phyloP scores from a whole-genome alignment of 2,797 vertebrate species.

The Uromys caudimaculatus region DNA sequence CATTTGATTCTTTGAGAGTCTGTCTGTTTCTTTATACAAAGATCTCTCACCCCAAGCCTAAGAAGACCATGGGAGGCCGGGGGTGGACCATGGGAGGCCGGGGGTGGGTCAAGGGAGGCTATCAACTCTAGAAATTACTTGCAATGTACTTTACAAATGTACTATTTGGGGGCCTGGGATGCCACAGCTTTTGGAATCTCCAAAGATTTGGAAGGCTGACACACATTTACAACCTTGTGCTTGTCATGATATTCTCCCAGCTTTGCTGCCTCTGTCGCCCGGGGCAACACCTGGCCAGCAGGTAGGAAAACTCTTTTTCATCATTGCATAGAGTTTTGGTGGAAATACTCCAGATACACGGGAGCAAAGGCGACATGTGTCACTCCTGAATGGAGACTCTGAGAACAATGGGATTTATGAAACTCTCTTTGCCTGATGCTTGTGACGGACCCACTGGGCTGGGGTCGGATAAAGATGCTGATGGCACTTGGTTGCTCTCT shows the following conservation, averaged over 20 bases:
- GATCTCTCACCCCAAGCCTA: not conserved
- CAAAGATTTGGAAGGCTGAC: not conserved
- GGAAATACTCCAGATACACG: not conserved
- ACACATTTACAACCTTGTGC: not conserved
- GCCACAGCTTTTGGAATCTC: not conserved
- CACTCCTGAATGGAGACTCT: not conserved
- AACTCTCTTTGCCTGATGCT: not conserved
- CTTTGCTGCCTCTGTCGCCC: not conserved
- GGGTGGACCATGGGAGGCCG: too few relatives aligned
- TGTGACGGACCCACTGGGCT: too few relatives aligned
- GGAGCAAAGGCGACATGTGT: not conserved
- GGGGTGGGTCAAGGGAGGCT: not conserved
- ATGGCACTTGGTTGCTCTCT: not conserved
- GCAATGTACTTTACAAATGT: not conserved
- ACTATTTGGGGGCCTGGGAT: not conserved
- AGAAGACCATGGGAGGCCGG: too few relatives aligned
- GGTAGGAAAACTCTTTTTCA: not conserved
- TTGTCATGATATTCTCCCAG: not conserved
- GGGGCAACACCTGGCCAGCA: not conserved
- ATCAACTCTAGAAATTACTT: not conserved
- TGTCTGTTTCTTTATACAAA: not conserved
- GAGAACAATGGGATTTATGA: too few relatives aligned
- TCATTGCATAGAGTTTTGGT: not conserved
- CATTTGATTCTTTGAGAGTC: not conserved
- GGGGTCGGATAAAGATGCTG: fast-evolving